Base-by-base conservation (phyloP, 2,113 vertebrate genomes). In the Pavo muticus region DNA sequence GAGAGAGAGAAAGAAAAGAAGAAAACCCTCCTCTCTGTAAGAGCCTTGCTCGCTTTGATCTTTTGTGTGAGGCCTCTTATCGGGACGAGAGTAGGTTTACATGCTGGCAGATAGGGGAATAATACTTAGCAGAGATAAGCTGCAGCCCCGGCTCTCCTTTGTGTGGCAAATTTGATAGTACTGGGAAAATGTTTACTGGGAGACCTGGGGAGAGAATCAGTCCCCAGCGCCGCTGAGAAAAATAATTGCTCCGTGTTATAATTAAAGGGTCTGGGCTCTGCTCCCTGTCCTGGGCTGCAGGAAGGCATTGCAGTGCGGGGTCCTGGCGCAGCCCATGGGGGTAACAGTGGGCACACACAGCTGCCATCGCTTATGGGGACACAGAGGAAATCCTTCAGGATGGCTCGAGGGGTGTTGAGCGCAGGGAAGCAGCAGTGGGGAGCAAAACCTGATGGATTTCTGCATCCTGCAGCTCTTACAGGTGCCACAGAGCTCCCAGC, bases 61-160 rank as follows among this genome's bases (percentile, higher is more conserved):
- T 96, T 97, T 96, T 96, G 95, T 97, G 94, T 52, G 71, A 86
- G 87, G 90, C 72, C 88, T 96, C 94, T 97, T 96, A 97, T 95
- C 93, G 1, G 94, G 91, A 78, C 0, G 8, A 70, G 94, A 60
- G 95, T 83, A 40, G 97, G 93, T 96, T 96, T 96, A 88, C 83
- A 89, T 0, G 25, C 90, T 82, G 95, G 83, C 59, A 96, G 91
- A 97, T 75, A 92, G 3, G 68, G 92, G 95, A 92, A 94, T 95
- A 95, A 93, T 60, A 92, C 84, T 76, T 71, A 3, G 5, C 10
- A 2, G 93, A 93, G 96, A 97, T 94, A 92, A 95, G 72, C 84
- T 6, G 87, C 95, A 95, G 95, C 57, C 84, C 91, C 5, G 2
- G 71, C 95, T 93, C 81, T 59, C 35, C 90, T 96, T 96, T 95